Evolutionary conservation across 2,797 vertebrate genomes (phyloP), one percentile per base, ranked within the genome.

Genomic region (Galaxias olidus): DNA sequence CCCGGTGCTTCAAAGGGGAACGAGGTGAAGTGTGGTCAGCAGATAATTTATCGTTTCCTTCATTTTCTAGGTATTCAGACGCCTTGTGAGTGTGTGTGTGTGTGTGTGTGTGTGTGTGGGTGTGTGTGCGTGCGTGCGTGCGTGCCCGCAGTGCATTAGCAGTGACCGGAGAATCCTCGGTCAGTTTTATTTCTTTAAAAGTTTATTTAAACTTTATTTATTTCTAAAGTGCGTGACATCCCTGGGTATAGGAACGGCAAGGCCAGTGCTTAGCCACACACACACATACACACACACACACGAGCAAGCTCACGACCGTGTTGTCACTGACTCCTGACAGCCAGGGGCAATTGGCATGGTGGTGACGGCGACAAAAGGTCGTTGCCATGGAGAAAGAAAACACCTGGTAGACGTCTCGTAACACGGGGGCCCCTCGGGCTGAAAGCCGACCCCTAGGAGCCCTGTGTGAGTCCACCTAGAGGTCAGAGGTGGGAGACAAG

Each of bases 381-480:
- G 51, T 61, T 65, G 59, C 30, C 52, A 11, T 46, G 42, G 18
- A 63, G 72, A 76, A 71, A 72, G 63, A 60, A 65, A 51, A 79
- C 66, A 73, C 72, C 63, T 61, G 40, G 12, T 66, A 71, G 47
- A 47, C 43, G 8, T 51, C 9, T 50, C 51, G n/a, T 17, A 47
- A 47, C 19, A 8, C 9, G 0, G 30, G 46, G 59, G 60, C 69
- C 44, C n/a, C 51, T 52, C n/a, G n/a, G 75, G 73, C 14, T 66
- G 67, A 70, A 76, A 82, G 66, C 66, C 62, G 68, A 79, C 50
- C 63, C 62, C 60, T 59, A 55, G 65, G 47, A 61, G 55, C 68
- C 42, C 63, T 53, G 15, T 68, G 74, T 63, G 56, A 76, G 51
- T 59, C 71, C 51, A 67, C 30, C 30, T 4, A 20, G n/a, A 54